Evolutionary conservation across 2,888 invertebrate genomes (phyloP).

Genomic region (Rosalia funebris): DNA sequence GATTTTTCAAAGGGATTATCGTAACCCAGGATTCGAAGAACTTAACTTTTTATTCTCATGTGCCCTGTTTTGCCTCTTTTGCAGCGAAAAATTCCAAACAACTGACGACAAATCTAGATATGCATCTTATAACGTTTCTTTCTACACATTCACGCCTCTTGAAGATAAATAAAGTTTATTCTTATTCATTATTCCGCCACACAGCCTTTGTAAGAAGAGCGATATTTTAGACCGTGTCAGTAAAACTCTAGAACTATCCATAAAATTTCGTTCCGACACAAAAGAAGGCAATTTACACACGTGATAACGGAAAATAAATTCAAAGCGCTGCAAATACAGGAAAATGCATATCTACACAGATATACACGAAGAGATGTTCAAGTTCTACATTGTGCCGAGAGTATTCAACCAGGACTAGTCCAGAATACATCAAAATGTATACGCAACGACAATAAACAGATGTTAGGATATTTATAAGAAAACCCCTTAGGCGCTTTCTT

Average conservation of each 20-base stretch:
- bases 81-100: too few relatives aligned
- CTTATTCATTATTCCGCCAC: neutral
- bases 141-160: neutral
- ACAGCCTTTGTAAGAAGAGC: neutral
- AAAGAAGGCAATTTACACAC: slow-evolving; percentile 48
- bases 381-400: slow-evolving; percentile 8
- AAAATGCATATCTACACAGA: slow-evolving; percentile 28
- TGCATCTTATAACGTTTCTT: neutral
- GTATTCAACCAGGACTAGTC: slow-evolving; percentile 1
- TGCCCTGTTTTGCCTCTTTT: too few relatives aligned
- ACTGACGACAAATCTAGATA: too few relatives aligned
- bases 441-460: slow-evolving; percentile 16
- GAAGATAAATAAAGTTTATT: neutral
- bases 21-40: too few relatives aligned
- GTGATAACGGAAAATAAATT: slow-evolving; percentile 48
- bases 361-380: slow-evolving; percentile 20
- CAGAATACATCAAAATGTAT: slow-evolving; percentile 1
- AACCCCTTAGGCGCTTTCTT: neutral
- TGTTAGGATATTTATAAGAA: slow-evolving; percentile 14
- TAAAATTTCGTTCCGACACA: slow-evolving; percentile 29
- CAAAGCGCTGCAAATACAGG: slow-evolving; percentile 32
- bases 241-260: slow-evolving; percentile 1
- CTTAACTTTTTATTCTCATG: too few relatives aligned
- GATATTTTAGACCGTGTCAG: slow-evolving; percentile 4
- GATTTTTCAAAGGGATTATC: too few relatives aligned